Conservation (phyloP, 1,140 invertebrate species). For the Steinernema feltiae region DNA sequence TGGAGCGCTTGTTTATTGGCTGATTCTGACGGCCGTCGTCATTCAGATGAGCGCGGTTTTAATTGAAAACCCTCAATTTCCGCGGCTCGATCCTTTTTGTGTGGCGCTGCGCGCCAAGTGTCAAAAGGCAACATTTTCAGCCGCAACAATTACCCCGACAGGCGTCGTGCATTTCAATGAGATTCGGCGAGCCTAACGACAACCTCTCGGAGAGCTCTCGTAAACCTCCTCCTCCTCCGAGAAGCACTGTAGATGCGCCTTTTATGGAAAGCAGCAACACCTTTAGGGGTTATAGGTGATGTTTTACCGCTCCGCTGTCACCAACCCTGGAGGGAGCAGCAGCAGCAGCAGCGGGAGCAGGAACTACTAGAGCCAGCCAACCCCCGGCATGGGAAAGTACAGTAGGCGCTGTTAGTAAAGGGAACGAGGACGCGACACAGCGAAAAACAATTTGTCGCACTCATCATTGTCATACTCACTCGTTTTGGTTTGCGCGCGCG, state of each 20-base stretch:
- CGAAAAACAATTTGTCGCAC: conserved; percentile 5
- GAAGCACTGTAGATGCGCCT: no score
- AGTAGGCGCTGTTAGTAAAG: no score
- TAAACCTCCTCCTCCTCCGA: no score
- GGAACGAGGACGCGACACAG: no score
- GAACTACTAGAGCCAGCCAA: not conserved
- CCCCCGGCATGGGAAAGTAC: not conserved
- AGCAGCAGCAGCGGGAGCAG: no score
- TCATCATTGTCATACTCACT: conserved; percentile 1
- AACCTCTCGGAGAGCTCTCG: not conserved
- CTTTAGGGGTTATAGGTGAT: not conserved
- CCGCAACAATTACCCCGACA: not conserved
- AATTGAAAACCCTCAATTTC: not conserved
- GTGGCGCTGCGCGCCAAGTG: not conserved
- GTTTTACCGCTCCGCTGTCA: not conserved
- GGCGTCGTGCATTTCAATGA: conserved; percentile 9
- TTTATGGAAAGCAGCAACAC: no score
- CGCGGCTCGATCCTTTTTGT: not conserved
- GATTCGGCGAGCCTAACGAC: not conserved
- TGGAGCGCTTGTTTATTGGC: conserved; percentile 6
- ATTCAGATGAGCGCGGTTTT: not conserved
- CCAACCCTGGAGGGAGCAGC: not conserved
- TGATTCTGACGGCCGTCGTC: not conserved
- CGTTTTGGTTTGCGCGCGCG: not conserved
- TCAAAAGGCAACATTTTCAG: conserved; percentile 13